Evolutionary conservation across 2,113 vertebrate species (phyloP).

Genomic region (Zapornia atra): DNA sequence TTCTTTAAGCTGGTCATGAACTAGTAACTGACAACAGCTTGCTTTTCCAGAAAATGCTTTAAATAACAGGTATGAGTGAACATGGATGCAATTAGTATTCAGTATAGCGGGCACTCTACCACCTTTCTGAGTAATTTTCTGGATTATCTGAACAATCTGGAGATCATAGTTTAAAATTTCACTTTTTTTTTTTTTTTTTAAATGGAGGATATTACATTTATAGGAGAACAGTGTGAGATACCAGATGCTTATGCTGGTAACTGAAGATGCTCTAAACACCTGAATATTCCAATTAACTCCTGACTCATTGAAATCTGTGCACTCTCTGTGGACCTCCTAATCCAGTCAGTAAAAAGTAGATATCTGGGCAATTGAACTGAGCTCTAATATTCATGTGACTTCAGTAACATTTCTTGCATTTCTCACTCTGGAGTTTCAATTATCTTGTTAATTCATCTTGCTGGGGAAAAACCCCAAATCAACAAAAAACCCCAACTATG

Average conservation of each 20-base stretch:
- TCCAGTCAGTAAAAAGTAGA: not conserved
- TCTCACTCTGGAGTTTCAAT: not conserved
- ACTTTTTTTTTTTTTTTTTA: not conserved
- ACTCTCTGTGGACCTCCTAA: slow-evolving; percentile 1
- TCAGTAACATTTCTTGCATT: not conserved
- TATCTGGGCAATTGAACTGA: not conserved
- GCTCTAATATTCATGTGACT: not conserved
- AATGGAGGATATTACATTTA: not conserved
- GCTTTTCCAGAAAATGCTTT: not conserved
- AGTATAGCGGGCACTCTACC: not conserved
- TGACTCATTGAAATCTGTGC: not conserved
- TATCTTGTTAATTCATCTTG: not conserved
- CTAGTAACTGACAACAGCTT: not conserved
- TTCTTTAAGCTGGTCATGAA: not conserved
- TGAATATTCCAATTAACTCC: slow-evolving; percentile 4
- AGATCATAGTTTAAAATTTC: not conserved
- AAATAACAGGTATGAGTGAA: not conserved
- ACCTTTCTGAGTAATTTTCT: not conserved
- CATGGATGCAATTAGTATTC: not conserved
- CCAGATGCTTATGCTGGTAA: not conserved
- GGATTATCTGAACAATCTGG: not conserved
- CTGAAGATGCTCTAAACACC: not conserved
- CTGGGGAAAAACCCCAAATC: not conserved
- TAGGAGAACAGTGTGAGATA: not conserved
- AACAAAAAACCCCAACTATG: not conserved